Evolutionary conservation across 2,797 vertebrate species (phyloP).

Genomic region (Saxicola maurus): DNA sequence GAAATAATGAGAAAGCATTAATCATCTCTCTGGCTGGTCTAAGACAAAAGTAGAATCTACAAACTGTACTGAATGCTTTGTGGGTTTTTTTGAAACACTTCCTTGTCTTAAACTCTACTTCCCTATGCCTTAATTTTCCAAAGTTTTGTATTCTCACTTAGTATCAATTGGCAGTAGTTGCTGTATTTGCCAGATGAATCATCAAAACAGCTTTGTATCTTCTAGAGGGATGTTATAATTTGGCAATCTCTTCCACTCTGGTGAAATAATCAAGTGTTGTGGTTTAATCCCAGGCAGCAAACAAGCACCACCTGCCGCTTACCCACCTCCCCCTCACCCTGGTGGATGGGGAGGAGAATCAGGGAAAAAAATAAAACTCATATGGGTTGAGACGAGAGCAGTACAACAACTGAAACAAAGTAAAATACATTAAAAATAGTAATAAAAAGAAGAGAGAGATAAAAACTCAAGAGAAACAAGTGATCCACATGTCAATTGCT

Average conservation of each 20-base stretch:
- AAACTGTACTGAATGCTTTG: neutral
- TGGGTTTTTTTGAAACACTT: neutral
- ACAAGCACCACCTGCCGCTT: neutral
- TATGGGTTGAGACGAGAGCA: neutral
- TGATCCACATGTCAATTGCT: neutral
- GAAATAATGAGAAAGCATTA: slow-evolving; percentile 22
- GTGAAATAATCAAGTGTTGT: neutral
- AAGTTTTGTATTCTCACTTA: neutral
- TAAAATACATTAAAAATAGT: neutral
- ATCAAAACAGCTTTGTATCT: slow-evolving; percentile 1
- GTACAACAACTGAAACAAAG: neutral
- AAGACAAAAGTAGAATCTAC: neutral
- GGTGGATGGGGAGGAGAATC: neutral
- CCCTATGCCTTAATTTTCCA: neutral
- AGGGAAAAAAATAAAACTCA: neutral
- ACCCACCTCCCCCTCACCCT: neutral
- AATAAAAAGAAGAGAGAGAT: neutral
- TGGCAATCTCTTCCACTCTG: neutral
- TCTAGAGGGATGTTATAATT: neutral
- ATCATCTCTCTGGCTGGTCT: neutral
- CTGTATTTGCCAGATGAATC: neutral
- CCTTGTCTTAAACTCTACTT: neutral
- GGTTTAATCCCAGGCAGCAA: neutral
- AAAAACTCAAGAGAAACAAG: neutral
- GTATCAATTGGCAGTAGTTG: neutral